Base-by-base conservation (phyloP, 2,888 invertebrate species). In the Pheosia tremula region DNA sequence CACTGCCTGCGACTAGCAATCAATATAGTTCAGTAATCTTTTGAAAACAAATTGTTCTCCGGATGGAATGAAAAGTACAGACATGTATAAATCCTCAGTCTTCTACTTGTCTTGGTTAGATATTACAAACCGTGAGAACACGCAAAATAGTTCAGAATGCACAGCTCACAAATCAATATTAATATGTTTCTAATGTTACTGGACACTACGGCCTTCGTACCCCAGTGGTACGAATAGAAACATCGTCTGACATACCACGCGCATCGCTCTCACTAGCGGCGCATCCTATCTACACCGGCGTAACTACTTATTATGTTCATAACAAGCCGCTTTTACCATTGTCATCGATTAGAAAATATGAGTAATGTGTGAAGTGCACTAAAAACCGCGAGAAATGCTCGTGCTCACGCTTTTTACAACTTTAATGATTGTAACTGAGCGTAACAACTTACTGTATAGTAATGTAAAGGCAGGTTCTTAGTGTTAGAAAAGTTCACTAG, bases 341-440 rank as follows among this genome's bases (percentile, higher is more conserved):
- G 86, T 86, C 58, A 75, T 74, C 72, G 76, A 83, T 82, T 84
- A 84, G 85, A 86, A 86, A 86, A 75, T 75, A 64, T 64, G 47
- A 62, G 67, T 69, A 69, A 78, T 74, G 83, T 83, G 84, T 58
- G 85, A 84, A 80, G 71, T 66, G 71, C 58, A 66, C 63, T 64
- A 67, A 8, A 57, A 52, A 60, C 53, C 50, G 43, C 56, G 38
- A 49, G 55, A 39, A 55, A 24, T 45, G 56, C 43, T 24, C 24
- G 45, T 45, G 43, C 37, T 4, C 39, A 37, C 10, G 41, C 45
- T 56, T 24, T 38, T 36, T 56, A 41, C 56, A 37, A 11, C 38
- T 38, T 38, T 47, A 0, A 47, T 47, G n/a, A 47, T 47, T 11
- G 47, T n/a, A 47, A 47, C n/a, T 4, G 11, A 47, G 11, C 47